These are phyloP conservation scores for Chionoecetes opilio DNA, from an alignment of 1,140 invertebrate genomes.

Conservation along the genomic window DNA sequence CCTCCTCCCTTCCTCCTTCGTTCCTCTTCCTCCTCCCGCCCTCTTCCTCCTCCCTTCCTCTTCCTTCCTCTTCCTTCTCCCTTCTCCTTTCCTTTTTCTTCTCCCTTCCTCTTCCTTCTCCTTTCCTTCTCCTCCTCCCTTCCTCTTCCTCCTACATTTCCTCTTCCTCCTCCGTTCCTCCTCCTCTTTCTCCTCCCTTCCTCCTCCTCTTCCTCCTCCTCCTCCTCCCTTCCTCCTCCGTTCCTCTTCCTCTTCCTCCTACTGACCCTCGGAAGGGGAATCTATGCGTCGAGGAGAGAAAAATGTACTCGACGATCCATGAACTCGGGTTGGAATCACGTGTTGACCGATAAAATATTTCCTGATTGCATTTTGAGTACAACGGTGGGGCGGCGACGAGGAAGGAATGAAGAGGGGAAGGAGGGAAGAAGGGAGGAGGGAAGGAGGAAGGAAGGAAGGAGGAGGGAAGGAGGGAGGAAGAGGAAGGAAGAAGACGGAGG, in stretches of 20 bases:
- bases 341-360: slow-evolving; percentile 30
- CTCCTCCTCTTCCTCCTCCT: not conserved
- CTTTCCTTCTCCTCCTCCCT: not conserved
- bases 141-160: not conserved
- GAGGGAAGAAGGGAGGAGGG: not conserved
- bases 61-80: too few species aligned
- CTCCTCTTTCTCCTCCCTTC: not conserved
- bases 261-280: not conserved
- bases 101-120: not conserved
- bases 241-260: not conserved
- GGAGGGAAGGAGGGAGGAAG: too few species aligned
- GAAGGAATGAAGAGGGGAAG: not conserved
- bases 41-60: too few species aligned
- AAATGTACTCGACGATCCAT: not conserved
- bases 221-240: not conserved
- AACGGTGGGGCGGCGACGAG: not conserved
- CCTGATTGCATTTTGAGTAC: slow-evolving; percentile 20
- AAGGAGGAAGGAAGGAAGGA: too few species aligned
- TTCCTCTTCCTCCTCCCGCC: too few species aligned
- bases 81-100: not conserved
- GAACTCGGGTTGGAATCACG: not conserved
- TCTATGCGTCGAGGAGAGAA: not conserved
- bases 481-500: too few species aligned
- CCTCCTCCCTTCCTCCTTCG: too few species aligned
- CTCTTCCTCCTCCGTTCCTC: not conserved